Evolutionary conservation across 2,888 invertebrate species (phyloP).

Genomic region (Ophion costatus): DNA sequence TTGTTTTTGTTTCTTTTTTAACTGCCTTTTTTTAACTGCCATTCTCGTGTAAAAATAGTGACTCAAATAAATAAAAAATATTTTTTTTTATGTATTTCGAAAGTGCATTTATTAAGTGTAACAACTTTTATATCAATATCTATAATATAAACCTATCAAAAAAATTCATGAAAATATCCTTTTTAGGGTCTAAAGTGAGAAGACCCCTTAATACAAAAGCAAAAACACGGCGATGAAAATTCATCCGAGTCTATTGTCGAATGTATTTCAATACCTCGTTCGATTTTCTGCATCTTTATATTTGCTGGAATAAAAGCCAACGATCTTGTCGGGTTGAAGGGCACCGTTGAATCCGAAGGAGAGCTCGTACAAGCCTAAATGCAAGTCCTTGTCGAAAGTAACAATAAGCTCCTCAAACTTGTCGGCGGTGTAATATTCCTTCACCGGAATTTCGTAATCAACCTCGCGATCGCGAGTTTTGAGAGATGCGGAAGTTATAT

Average conservation of each 20-base stretch:
- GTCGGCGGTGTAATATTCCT: conserved; percentile 70
- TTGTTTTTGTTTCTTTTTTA: no score
- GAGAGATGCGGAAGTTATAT: conserved; percentile 84
- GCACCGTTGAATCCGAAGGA: conserved; percentile 85
- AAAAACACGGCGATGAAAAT: background rate
- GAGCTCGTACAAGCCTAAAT: conserved; percentile 82
- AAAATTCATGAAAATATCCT: no score
- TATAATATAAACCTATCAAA: no score
- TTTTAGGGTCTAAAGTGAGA: no score
- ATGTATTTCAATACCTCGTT: conserved; percentile 75
- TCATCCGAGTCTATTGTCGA: background rate
- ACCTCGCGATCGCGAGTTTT: conserved; percentile 72
- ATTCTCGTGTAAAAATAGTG: no score
- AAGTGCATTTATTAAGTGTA: no score
- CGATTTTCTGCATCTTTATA: conserved; percentile 82
- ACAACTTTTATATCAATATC: no score
- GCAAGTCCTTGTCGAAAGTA: conserved; percentile 72
- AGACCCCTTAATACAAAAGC: background rate
- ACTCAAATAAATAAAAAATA: no score
- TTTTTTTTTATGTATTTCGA: no score
- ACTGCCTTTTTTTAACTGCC: no score
- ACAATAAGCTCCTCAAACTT: conserved; percentile 78
- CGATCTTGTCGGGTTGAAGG: conserved; percentile 84
- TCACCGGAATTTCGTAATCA: conserved; percentile 71
- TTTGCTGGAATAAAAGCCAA: conserved; percentile 87